A percentile compares a stretch with the other conserved stretches of the same genome.
Conservation (phyloP, 1,140 invertebrate genomes). For the Brachionus rubens region DNA sequence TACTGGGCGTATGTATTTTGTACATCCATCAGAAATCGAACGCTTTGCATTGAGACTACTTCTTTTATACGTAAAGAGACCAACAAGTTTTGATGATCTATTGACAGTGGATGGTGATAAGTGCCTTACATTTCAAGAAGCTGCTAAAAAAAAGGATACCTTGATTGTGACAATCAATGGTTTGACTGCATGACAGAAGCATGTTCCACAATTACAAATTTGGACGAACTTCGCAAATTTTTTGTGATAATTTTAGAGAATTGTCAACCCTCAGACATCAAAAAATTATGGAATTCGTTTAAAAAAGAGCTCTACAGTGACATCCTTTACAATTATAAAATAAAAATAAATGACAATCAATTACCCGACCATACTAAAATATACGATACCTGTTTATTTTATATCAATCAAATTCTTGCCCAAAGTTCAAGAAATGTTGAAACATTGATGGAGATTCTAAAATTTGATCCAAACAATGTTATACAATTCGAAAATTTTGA, state of each 20-base stretch:
- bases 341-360: not conserved
- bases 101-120: not conserved
- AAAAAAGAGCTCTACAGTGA: not conserved
- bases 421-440: not conserved
- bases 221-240: not conserved
- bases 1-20: not conserved
- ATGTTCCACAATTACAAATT: not conserved
- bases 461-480: not conserved
- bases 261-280: not conserved
- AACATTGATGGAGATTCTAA: not conserved
- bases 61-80: not conserved
- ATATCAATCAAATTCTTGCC: not conserved
- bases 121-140: not conserved
- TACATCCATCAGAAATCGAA: not conserved
- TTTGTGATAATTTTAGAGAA: not conserved
- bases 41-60: not conserved
- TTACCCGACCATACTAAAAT: not conserved
- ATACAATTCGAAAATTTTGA: constrained; percentile 6
- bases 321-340: not conserved
- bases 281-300: not conserved
- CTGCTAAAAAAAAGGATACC: not conserved
- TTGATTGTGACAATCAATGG: not conserved
- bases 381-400: not conserved
- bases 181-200: constrained; percentile 1
- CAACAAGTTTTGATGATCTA: not conserved